Percentiles rank a stretch among this genome's conserved stretches.
These are phyloP conservation scores for Imbricaverruca yamaguchii DNA, from an alignment of 2,888 invertebrate genomes.

Conservation along the genomic window DNA sequence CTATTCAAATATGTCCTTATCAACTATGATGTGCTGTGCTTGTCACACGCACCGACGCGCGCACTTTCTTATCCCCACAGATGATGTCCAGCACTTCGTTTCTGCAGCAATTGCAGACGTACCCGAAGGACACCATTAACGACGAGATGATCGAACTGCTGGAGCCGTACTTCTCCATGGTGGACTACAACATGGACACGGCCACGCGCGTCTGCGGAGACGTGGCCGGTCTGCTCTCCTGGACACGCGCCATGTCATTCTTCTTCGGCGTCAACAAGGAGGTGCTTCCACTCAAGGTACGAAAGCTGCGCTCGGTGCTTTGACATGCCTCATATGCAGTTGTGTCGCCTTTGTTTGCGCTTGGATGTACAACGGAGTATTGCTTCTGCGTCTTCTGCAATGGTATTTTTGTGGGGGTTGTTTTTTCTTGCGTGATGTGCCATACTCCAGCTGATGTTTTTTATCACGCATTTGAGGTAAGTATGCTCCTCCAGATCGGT, in stretches of 20 bases:
- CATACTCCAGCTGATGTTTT: too few species aligned
- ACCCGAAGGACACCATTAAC: constrained; percentile 92
- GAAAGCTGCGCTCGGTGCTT: too few species aligned
- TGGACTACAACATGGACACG: constrained; percentile 91
- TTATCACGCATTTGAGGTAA: too few species aligned
- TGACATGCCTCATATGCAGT: too few species aligned
- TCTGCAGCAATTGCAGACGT: constrained; percentile 80
- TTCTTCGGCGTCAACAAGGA: constrained; percentile 95
- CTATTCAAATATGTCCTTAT: too few species aligned
- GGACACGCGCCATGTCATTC: constrained; percentile 94
- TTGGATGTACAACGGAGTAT: too few species aligned
- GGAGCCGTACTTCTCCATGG: constrained; percentile 68
- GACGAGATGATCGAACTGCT: constrained; percentile 93
- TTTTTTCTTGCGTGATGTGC: too few species aligned
- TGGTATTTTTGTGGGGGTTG: too few species aligned
- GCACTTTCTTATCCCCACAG: constrained; percentile 43
- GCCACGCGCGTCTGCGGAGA: constrained; percentile 94
- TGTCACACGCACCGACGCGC: background rate
- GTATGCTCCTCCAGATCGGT: too few species aligned
- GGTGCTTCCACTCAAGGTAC: constrained; percentile 76
- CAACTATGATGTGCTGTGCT: background rate
- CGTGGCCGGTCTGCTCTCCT: constrained; percentile 86
- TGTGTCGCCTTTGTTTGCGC: too few species aligned
- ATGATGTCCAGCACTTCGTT: constrained; percentile 96
- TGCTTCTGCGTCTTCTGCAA: too few species aligned